A percentile compares a stretch with the other conserved stretches of the same genome.
Conservation (phyloP, 53 echinoderm and acorn worm species). For the Holothuria scabra region DNA sequence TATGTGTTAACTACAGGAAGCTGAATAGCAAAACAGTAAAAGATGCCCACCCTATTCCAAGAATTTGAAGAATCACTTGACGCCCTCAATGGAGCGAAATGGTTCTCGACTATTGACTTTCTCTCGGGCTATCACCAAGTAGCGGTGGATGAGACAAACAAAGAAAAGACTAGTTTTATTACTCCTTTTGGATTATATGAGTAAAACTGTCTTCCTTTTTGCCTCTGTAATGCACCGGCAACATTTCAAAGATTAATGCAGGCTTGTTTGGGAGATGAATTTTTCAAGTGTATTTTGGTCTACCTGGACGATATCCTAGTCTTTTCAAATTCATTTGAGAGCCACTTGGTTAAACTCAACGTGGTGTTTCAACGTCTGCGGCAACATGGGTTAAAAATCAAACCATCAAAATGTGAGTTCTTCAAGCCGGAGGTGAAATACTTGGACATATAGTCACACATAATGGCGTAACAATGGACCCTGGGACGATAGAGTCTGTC, state of each 20-base stretch:
- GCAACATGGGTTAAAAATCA: constrained; percentile 60
- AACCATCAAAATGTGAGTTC: constrained; percentile 49
- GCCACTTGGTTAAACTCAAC: constrained; percentile 43
- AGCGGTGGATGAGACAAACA: constrained; percentile 26
- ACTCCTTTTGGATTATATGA: constrained; percentile 47
- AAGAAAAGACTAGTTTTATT: constrained; percentile 38
- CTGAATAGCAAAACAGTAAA: constrained; percentile 24
- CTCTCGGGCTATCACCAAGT: constrained; percentile 41
- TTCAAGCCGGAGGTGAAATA: constrained; percentile 48
- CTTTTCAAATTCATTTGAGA: constrained; percentile 47
- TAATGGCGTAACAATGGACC: background rate
- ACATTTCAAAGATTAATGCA: constrained; percentile 55
- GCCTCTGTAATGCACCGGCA: constrained; percentile 43
- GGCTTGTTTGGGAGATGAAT: constrained; percentile 42
- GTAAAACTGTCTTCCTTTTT: constrained; percentile 45
- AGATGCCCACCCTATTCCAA: constrained; percentile 34
- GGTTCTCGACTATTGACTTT: constrained; percentile 35
- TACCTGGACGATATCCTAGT: constrained; percentile 63
- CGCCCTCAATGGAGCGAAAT: constrained; percentile 4
- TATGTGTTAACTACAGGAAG: constrained; percentile 30
- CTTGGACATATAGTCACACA: constrained; percentile 6
- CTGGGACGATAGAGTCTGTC: background rate
- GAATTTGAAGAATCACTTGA: constrained; percentile 47
- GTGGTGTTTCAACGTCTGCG: constrained; percentile 52
- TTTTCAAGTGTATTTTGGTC: constrained; percentile 36